Percentiles rank a stretch among this genome's conserved stretches.
Conservation (phyloP, 2,888 invertebrate genomes). For the Ornithoptera priamus region DNA sequence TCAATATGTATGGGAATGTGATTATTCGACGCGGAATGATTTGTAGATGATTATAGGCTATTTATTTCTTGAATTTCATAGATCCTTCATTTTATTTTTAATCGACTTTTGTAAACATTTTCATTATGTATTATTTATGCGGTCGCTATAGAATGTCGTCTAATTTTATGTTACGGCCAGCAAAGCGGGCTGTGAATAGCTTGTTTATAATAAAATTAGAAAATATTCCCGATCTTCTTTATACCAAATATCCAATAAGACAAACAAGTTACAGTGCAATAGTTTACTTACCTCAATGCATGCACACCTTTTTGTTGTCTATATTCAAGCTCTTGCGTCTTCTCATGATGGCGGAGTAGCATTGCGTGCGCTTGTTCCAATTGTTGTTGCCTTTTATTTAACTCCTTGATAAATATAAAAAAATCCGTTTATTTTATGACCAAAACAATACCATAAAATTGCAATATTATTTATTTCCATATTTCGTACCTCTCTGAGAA, state of each 20-base stretch:
- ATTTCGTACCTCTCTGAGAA: slow-evolving; percentile 89
- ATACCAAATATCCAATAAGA: not conserved
- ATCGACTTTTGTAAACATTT: no score
- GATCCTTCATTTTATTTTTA: no score
- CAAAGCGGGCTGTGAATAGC: no score
- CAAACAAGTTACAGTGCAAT: not conserved
- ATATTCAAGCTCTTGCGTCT: slow-evolving; percentile 97
- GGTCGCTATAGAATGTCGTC: no score
- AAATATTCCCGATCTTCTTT: not conserved
- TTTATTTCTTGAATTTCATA: no score
- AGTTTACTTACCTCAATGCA: slow-evolving; percentile 84
- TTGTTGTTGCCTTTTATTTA: slow-evolving; percentile 96
- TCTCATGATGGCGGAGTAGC: slow-evolving; percentile 97
- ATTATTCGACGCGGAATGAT: no score
- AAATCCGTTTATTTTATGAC: not conserved
- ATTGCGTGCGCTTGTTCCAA: slow-evolving; percentile 96
- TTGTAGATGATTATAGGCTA: no score
- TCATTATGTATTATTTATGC: no score
- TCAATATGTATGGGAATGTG: no score
- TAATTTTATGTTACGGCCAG: no score
- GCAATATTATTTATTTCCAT: not conserved
- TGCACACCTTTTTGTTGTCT: slow-evolving; percentile 97
- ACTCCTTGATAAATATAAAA: slow-evolving; percentile 82
- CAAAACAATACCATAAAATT: not conserved
- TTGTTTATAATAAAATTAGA: no score